Percentiles rank a stretch among this genome's conserved stretches.
Evolutionary conservation across 2,888 invertebrate genomes (phyloP).

Genomic region (Chaetogeoica ovagalla): DNA sequence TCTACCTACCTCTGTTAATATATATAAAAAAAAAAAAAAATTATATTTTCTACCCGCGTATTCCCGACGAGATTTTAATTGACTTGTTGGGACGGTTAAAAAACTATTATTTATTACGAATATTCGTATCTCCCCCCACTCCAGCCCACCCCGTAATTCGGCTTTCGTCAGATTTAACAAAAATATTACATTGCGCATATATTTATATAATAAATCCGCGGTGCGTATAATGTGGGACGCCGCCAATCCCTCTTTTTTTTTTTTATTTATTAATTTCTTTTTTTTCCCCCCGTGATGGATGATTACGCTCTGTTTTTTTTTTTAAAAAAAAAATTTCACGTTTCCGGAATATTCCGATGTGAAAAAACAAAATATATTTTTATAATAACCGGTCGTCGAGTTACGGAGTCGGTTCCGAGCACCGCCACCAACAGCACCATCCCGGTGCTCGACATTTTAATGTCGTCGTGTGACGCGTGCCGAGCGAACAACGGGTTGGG

Average conservation of each 20-base stretch:
- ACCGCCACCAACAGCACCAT: background rate
- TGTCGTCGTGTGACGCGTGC: no score
- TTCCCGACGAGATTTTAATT: conserved; percentile 46
- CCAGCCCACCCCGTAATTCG: conserved; percentile 7
- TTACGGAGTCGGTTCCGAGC: conserved; percentile 13
- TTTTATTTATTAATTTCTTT: conserved; percentile 20
- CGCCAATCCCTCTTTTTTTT: background rate
- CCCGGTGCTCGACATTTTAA: no score
- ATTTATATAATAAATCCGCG: background rate
- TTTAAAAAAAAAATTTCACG: conserved; percentile 28
- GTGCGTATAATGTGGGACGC: no score
- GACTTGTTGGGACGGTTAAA: conserved; percentile 48
- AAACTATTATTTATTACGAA: conserved; percentile 49
- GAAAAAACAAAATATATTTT: conserved; percentile 3
- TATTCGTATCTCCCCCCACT: background rate
- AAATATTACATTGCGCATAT: conserved; percentile 16
- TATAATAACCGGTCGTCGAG: conserved; percentile 28
- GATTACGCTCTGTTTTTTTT: conserved; percentile 36
- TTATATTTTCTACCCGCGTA: background rate
- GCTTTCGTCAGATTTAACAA: conserved; percentile 46
- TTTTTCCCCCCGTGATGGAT: conserved; percentile 40
- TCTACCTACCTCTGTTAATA: background rate
- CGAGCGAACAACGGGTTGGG: no score
- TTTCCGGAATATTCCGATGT: background rate
- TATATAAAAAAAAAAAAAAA: no score